phyloP scores from a whole-genome alignment of 2,113 vertebrate genomes.

The Gallinago jamesoni region DNA sequence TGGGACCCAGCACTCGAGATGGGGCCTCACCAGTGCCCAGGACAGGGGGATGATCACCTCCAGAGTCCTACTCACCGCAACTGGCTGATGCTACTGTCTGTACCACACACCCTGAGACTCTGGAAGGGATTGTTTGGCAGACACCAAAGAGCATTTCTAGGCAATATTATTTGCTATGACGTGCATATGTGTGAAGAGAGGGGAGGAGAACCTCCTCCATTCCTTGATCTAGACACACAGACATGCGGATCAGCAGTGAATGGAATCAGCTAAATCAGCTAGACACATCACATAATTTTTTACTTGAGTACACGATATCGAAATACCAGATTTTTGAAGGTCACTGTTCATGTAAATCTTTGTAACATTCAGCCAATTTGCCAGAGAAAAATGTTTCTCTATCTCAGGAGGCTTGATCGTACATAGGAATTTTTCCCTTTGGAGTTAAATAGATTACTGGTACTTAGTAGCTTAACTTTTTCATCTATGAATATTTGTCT shows the following conservation, averaged over 20 bases:
- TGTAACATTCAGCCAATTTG: neutral
- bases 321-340: neutral
- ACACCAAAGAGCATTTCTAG: neutral
- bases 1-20: too few species aligned
- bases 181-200: neutral
- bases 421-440: neutral
- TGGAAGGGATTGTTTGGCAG: neutral
- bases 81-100: too few species aligned
- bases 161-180: neutral
- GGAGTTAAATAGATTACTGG: rapidly evolving
- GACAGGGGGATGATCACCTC: too few species aligned
- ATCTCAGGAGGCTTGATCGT: neutral
- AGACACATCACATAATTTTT: neutral
- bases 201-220: neutral
- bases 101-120: neutral
- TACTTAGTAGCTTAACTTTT: neutral
- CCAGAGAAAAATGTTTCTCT: neutral
- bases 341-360: neutral
- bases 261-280: neutral
- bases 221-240: neutral
- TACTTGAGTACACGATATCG: neutral
- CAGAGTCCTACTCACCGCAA: neutral
- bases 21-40: too few species aligned
- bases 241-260: neutral
- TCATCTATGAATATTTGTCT: neutral